Base-by-base conservation (phyloP, 1,140 invertebrate species). In the Scylla paramamosain region DNA sequence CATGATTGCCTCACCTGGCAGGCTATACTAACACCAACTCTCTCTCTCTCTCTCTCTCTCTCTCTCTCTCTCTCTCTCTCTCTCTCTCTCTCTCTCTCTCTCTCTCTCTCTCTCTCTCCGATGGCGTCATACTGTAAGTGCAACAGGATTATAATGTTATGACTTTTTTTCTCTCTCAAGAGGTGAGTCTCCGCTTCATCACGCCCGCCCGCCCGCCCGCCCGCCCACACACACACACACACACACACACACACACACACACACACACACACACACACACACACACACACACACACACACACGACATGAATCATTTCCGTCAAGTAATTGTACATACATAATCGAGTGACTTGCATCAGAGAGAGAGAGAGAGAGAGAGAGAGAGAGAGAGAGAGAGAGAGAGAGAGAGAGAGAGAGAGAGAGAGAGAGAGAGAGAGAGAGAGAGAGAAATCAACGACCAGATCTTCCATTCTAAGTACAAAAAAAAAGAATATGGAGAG, bases 201-300 rank as follows among this genome's bases (percentile, higher is more conserved):
- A 59, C 32, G 45, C 3, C 12, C 20, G 32, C 84, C 28, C 39
- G 20, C 32, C 1, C 84, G 20, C 32, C 0, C n/a, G 20, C 84
- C 3, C n/a, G 20, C 84, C 3, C 12, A 86, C 84, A 86, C 31
- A 88, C 31, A 88, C 31, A 32, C 86, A 31, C n/a, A 10, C 20
- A 32, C n/a, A 7, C 20, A 86, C 32, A 7, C 84, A 86, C 32
- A n/a, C n/a, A 86, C 84, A 86, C n/a, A 86, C 84, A 86, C 12
- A 86, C 84, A 86, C 31, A 88, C 31, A 88, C 31, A 32, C 86
- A 31, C n/a, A 10, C 20, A 32, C n/a, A 7, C 20, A 31, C n/a
- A 88, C 45, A 88, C n/a, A 88, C 45, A 88, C n/a, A 88, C 20
- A 88, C 45, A 88, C n/a, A 88, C 45, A 88, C 20, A 88, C 20